A percentile compares a stretch with the other conserved stretches of the same genome.
phyloP scores from a whole-genome alignment of 30 jellyfish, hydroid and myxozoan species.

The Aurelia aurita complex sp. Pacific region DNA sequence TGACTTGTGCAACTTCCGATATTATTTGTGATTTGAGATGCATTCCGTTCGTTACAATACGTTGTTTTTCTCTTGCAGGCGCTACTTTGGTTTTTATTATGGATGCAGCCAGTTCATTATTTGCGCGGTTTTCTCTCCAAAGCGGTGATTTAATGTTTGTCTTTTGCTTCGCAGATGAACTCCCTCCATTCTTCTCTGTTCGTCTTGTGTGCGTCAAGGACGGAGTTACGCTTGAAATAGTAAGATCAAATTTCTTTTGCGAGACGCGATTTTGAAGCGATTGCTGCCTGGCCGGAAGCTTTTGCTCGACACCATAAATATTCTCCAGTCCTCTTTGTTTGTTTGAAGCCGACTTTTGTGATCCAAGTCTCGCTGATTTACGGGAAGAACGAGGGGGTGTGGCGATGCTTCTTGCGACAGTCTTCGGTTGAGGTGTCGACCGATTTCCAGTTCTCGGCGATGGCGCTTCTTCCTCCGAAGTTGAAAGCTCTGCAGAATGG shows the following conservation, averaged over 20 bases:
- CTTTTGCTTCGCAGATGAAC: neutral
- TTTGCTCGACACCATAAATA: conserved; percentile 35
- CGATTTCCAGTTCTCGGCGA: neutral
- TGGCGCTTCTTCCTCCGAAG: conserved; percentile 51
- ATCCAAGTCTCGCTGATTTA: neutral
- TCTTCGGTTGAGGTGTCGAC: neutral
- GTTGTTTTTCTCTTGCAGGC: neutral
- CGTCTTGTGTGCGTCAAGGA: neutral
- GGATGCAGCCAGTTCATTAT: neutral
- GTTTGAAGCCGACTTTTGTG: neutral
- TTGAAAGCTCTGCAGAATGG: conserved; percentile 21
- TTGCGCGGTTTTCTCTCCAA: neutral
- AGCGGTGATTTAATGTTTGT: neutral
- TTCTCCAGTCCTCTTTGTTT: conserved; percentile 34
- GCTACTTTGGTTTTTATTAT: neutral
- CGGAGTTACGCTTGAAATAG: conserved; percentile 1
- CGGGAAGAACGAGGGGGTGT: conserved; percentile 6
- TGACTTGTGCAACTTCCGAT: neutral
- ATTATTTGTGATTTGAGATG: neutral
- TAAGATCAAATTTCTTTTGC: conserved; percentile 18
- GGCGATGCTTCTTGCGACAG: neutral
- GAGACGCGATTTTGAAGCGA: conserved; percentile 17
- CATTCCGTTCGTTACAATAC: neutral
- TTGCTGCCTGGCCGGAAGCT: conserved; percentile 7
- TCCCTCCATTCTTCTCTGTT: neutral